phyloP scores from a whole-genome alignment of 1,140 invertebrate species.

The Sminthurides bifidus region DNA sequence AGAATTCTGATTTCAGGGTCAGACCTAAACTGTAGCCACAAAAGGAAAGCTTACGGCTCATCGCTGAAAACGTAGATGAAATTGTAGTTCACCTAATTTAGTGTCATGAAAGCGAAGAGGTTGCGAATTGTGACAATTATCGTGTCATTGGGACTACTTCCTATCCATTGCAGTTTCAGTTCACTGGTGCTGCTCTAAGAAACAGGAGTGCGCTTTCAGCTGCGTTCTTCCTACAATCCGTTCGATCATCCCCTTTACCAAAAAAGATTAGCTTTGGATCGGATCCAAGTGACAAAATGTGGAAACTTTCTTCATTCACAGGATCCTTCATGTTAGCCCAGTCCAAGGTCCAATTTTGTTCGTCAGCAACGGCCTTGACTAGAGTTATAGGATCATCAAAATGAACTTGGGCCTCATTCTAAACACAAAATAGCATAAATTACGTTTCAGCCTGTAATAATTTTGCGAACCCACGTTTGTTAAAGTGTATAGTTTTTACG shows the following conservation, averaged over 20 bases:
- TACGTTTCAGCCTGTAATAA: background rate
- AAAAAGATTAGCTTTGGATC: slow-evolving; percentile 16
- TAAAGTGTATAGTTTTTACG: background rate
- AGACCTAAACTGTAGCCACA: too few relatives aligned
- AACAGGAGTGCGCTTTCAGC: slow-evolving; percentile 18
- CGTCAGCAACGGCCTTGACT: slow-evolving; percentile 18
- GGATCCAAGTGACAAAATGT: slow-evolving; percentile 10
- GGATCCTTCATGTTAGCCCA: slow-evolving; percentile 10
- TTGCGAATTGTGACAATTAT: too few relatives aligned
- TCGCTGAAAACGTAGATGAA: too few relatives aligned
- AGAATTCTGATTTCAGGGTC: too few relatives aligned
- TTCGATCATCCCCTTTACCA: slow-evolving; percentile 9
- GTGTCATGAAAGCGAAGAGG: too few relatives aligned
- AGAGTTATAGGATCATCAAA: slow-evolving; percentile 11
- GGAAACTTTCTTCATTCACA: background rate
- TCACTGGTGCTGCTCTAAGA: too few relatives aligned
- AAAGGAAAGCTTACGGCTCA: too few relatives aligned
- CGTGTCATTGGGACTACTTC: too few relatives aligned
- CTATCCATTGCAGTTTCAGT: too few relatives aligned
- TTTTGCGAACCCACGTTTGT: background rate
- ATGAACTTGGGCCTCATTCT: slow-evolving; percentile 2
- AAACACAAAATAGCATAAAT: background rate
- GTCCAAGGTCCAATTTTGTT: slow-evolving; percentile 24
- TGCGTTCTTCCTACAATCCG: slow-evolving; percentile 16
- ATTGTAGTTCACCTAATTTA: too few relatives aligned